Conservation (phyloP, 2,888 invertebrate species). For the Microctonus aethiopoides region DNA sequence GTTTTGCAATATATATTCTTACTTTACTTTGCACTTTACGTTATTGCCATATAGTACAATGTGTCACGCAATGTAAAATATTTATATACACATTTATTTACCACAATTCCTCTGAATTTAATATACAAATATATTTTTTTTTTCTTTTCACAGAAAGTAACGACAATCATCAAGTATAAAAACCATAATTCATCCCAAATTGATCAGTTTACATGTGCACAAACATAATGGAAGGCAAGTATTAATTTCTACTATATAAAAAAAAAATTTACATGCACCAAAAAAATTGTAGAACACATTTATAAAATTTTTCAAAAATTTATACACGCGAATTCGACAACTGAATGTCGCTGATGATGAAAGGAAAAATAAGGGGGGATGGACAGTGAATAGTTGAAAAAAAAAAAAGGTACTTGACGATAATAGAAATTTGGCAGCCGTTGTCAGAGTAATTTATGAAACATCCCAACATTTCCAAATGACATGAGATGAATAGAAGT, state of each 20-base stretch:
- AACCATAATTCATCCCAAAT: not conserved
- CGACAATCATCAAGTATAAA: not conserved
- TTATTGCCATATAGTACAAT: not conserved
- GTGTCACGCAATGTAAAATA: not conserved
- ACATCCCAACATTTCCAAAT: not conserved
- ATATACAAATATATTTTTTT: too few relatives aligned
- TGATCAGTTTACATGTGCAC: not conserved
- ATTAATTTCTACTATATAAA: not conserved
- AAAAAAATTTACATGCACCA: too few relatives aligned
- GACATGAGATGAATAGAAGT: not conserved
- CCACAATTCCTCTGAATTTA: too few relatives aligned
- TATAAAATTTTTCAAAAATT: too few relatives aligned
- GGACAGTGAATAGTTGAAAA: not conserved
- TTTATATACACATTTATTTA: not conserved
- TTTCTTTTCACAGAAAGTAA: not conserved
- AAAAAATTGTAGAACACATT: too few relatives aligned
- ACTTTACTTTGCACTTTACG: not conserved
- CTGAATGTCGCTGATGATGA: not conserved
- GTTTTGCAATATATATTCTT: not conserved
- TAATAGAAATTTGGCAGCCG: conserved; percentile 10
- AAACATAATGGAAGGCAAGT: conserved; percentile 18
- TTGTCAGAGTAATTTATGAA: not conserved
- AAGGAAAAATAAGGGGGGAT: not conserved
- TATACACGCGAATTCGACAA: too few relatives aligned
- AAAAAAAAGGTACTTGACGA: too few relatives aligned